Evolutionary conservation across 2,113 vertebrate species (phyloP).

Genomic region (Columba livia): DNA sequence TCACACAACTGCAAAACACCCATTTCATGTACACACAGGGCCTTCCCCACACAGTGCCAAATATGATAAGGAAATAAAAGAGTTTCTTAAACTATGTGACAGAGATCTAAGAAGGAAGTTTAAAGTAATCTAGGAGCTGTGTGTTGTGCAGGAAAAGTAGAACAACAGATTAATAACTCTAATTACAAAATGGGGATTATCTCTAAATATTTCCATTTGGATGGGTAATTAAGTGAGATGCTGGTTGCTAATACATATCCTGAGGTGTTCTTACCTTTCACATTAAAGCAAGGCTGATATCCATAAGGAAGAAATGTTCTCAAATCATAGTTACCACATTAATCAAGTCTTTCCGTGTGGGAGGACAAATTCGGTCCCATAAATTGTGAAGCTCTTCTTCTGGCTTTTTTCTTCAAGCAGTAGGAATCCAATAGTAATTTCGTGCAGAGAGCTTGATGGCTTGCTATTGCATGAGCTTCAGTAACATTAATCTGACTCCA

Average conservation of each 20-base stretch:
- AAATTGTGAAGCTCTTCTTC: background rate
- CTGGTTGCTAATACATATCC: background rate
- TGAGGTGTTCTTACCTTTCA: background rate
- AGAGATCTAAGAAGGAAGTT: background rate
- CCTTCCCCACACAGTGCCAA: background rate
- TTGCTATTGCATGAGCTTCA: background rate
- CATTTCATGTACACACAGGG: fast-evolving
- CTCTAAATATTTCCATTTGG: background rate
- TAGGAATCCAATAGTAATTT: background rate
- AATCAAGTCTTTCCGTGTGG: background rate
- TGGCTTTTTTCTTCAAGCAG: background rate
- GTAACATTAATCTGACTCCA: background rate
- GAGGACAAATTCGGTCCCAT: background rate
- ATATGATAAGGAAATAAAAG: background rate
- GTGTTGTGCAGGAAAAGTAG: background rate
- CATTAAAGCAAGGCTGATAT: background rate
- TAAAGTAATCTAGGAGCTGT: background rate
- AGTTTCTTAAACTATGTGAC: background rate
- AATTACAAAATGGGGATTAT: background rate
- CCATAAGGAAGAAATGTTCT: background rate
- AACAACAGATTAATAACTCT: background rate
- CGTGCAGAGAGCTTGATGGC: background rate
- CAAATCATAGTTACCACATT: background rate
- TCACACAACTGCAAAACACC: background rate
- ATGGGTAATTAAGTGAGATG: conserved; percentile 23